phyloP scores from a whole-genome alignment of 1,140 invertebrate genomes.

The Drosophila paulistorum region DNA sequence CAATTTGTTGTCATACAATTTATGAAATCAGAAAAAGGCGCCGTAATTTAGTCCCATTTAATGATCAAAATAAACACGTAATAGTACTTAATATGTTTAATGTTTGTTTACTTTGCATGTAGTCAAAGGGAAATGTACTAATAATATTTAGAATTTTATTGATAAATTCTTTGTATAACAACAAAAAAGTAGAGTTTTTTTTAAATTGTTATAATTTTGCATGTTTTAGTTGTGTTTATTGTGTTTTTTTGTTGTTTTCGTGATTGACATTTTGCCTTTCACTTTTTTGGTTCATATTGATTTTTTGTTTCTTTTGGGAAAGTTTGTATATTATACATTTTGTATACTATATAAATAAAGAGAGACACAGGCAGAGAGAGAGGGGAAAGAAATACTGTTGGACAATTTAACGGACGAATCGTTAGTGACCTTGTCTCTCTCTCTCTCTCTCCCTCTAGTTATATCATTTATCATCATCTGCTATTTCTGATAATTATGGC shows the following conservation, averaged over 20 bases:
- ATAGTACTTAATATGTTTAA: too few relatives aligned
- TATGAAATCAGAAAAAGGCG: too few relatives aligned
- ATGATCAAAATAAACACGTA: too few relatives aligned
- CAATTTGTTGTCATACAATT: too few relatives aligned
- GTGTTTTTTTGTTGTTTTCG: not conserved
- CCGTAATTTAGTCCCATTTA: too few relatives aligned
- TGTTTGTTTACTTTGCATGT: too few relatives aligned
- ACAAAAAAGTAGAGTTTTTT: not conserved
- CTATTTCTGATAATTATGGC: constrained; percentile 13
- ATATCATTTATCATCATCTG: constrained; percentile 13
- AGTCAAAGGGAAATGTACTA: too few relatives aligned
- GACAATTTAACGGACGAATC: constrained; percentile 5
- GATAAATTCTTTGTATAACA: too few relatives aligned
- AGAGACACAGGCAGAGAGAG: not conserved
- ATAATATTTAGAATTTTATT: too few relatives aligned
- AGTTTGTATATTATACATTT: constrained; percentile 27
- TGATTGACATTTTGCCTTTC: constrained; percentile 36
- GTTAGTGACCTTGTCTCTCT: not conserved
- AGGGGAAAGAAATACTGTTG: not conserved
- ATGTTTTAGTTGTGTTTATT: not conserved
- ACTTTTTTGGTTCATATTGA: constrained; percentile 31
- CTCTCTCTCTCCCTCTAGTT: not conserved
- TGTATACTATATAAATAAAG: not conserved
- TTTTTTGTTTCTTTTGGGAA: constrained; percentile 31
- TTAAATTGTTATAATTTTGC: not conserved